A percentile compares a stretch with the other conserved stretches of the same genome.
phyloP scores from a whole-genome alignment of 2,113 vertebrate species.

The Perognathus longimembris region DNA sequence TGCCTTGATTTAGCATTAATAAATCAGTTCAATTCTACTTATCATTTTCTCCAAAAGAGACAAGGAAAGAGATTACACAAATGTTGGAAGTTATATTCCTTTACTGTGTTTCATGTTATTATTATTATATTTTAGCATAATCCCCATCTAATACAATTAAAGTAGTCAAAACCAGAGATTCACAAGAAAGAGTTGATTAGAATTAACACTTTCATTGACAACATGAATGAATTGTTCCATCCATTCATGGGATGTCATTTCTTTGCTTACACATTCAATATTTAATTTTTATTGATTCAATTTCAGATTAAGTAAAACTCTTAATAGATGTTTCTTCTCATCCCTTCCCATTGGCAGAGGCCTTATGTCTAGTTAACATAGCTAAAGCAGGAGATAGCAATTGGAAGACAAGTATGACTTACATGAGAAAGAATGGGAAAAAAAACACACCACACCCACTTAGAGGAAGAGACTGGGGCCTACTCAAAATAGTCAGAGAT shows the following conservation, averaged over 20 bases:
- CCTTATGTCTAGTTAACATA: slow-evolving; percentile 7
- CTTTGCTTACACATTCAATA: neutral
- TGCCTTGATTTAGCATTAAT: neutral
- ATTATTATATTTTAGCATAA: neutral
- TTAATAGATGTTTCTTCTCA: neutral
- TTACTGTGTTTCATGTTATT: neutral
- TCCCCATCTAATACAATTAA: neutral
- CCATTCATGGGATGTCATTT: slow-evolving; percentile 23
- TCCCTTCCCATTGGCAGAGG: slow-evolving; percentile 38
- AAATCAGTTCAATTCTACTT: neutral
- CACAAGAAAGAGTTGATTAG: neutral
- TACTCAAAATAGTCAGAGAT: slow-evolving; percentile 67
- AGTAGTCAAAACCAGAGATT: neutral
- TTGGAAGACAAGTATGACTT: slow-evolving; percentile 51
- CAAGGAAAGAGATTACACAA: neutral
- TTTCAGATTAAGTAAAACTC: slow-evolving; percentile 49
- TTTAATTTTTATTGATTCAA: slow-evolving; percentile 25
- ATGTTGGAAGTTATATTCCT: neutral
- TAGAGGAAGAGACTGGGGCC: slow-evolving; percentile 60
- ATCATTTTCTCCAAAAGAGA: neutral
- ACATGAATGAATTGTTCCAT: neutral
- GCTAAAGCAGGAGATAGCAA: slow-evolving; percentile 61
- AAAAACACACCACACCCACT: slow-evolving; percentile 58
- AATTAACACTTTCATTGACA: neutral
- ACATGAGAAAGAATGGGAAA: slow-evolving; percentile 61